phyloP scores from a whole-genome alignment of 2,797 vertebrate genomes.

The Myiotriccus ornatus region DNA sequence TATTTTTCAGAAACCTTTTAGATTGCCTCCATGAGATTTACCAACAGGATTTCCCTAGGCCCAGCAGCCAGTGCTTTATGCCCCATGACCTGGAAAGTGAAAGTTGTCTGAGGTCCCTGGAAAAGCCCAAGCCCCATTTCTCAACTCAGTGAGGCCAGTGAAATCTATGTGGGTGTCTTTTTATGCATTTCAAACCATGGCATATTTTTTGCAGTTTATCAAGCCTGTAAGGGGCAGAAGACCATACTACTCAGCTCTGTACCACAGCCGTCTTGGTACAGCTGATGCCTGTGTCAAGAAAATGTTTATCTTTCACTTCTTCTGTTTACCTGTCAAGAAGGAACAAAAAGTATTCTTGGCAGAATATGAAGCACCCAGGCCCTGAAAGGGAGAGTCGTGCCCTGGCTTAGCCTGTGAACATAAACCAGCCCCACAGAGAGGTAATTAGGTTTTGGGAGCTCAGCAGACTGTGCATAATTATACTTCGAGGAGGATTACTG shows the following conservation, averaged over 20 bases:
- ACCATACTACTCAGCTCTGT: neutral
- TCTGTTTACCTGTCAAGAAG: neutral
- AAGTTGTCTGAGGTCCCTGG: neutral
- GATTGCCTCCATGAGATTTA: neutral
- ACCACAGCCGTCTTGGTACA: neutral
- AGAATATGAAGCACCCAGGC: neutral
- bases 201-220: neutral
- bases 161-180: neutral
- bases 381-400: neutral
- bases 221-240: neutral
- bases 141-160: neutral
- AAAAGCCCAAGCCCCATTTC: neutral
- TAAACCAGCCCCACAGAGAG: neutral
- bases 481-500: conserved; percentile 20
- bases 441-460: conserved; percentile 23
- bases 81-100: neutral
- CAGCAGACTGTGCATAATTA: conserved; percentile 42
- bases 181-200: neutral
- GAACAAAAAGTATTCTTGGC: neutral
- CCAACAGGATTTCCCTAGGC: neutral
- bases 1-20: neutral
- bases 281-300: neutral
- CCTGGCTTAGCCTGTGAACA: neutral
- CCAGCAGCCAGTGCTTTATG: neutral
- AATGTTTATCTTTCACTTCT: neutral